Base-by-base conservation (phyloP, 2,113 vertebrate genomes). In the Eurystomus gularis region DNA sequence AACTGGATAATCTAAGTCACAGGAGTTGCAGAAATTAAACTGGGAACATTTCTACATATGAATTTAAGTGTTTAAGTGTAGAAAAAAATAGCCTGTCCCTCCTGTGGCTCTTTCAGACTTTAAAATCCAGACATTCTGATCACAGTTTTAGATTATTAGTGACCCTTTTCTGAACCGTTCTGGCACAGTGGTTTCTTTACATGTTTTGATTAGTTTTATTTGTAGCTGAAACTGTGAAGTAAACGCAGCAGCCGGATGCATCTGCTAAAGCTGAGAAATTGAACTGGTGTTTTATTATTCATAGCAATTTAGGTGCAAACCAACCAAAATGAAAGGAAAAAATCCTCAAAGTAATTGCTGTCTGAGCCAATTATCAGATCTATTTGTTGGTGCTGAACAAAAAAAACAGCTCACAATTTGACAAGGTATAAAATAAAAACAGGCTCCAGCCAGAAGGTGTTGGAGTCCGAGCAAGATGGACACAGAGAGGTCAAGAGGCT, bases 131-230 rank as follows among this genome's bases (percentile, higher is more conserved):
- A 25, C 29, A 61, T 62, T 90, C 33, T 71, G 69, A 75, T 60
- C 42, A 51, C 42, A 52, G 26, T n/a, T 89, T 86, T 68, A 94
- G 49, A 60, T 64, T 83, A 84, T 81, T 54, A 42, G 54, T 89
- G 77, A 91, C 42, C 68, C 29, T 71, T 62, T 86, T 44, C 46
- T 92, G 80, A 93, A 84, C 69, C 28, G 20, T 48, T 92, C 76
- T 68, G 88, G 88, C 60, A 81, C 31, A 9, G 5, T 12, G 62
- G 33, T 46, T 83, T 78, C 57, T 88, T 78, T 76, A 83, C 39
- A 14, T 60, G 55, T 61, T 86, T 93, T 88, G 82, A 83, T 92
- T 92, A 60, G 35, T 71, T 80, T 86, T 86, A 88, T 88, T 90
- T 5, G 9, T 26, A 35, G 49, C 52, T 90, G 64, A 86, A 96